Evolutionary conservation across 2,113 vertebrate species (phyloP), one percentile per base, ranked within the genome.

Genomic region (Sprattus sprattus): DNA sequence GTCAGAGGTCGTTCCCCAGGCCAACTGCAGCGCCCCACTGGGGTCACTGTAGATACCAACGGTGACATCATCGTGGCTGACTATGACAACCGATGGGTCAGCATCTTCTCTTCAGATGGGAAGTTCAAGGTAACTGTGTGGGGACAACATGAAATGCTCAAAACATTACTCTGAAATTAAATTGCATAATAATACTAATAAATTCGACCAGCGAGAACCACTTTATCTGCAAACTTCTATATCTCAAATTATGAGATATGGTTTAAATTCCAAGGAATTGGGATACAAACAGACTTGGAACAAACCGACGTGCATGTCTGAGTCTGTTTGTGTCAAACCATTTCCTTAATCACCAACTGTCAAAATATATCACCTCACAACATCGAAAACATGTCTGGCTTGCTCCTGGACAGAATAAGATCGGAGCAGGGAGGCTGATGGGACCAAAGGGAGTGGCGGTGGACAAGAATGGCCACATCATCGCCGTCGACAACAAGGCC

Each of bases 1-100:
- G 96, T 99, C 64, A 94, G 98, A 84, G 98, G 98, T 22, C 97
- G 98, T 32, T 99, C 98, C 0, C 98, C 98, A 0, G 98, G 98
- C 47, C 98, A 99, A 93, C 95, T 99, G 50, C 98, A 99, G 95
- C 96, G 98, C 16, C 98, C 98, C 46, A 99, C 98, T 0, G 98
- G 98, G 0, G 97, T 99, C 81, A 96, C 98, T 0, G 97, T 99
- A 54, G 97, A 99, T 93, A 95, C 95, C 90, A 98, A 97, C 0
- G 98, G 98, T 0, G 98, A 99, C 93, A 98, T 99, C 86, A 97
- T 99, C 0, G 96, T 99, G 4, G 97, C 98, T 0, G 98, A 99
- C 91, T 99, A 99, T 0, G 98, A 99, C 95, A 99, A 99, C 94
- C 95, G 97, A 90, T 99, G 98, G 98, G 97, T 99, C 93, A 99